Evolutionary conservation across 1,140 invertebrate species (phyloP).

Genomic region (Eurytemora carolleeae): DNA sequence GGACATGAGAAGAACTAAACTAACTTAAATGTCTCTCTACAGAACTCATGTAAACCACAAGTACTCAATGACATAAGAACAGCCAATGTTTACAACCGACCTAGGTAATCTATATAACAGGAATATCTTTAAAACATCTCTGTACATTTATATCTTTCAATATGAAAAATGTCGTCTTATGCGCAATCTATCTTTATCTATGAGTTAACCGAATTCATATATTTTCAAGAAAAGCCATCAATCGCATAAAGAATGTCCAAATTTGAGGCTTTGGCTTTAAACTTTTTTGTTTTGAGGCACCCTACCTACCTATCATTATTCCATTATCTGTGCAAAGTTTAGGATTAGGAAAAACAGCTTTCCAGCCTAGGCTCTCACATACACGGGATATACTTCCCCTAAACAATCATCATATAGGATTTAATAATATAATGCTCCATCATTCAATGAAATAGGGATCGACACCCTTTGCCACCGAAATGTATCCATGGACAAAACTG

Average conservation of each 20-base stretch:
- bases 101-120: too few relatives aligned
- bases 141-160: neutral
- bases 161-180: neutral
- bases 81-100: too few relatives aligned
- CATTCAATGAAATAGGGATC: neutral
- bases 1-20: too few relatives aligned
- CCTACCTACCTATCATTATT: conserved; percentile 67
- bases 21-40: too few relatives aligned
- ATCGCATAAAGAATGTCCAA: too few relatives aligned
- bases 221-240: neutral
- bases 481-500: too few relatives aligned
- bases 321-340: conserved; percentile 87
- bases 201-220: neutral
- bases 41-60: too few relatives aligned
- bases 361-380: conserved; percentile 41
- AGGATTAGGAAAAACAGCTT: conserved; percentile 49
- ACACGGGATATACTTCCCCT: conserved; percentile 35
- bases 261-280: too few relatives aligned
- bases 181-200: neutral
- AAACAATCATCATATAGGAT: neutral
- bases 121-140: neutral
- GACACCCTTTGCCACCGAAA: too few relatives aligned
- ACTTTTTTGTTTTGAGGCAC: neutral
- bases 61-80: too few relatives aligned
- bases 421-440: neutral